A percentile compares a stretch with the other conserved stretches of the same genome.
These are phyloP conservation scores for Helobdella robusta DNA, from an alignment of 2,888 invertebrate species.

Conservation along the genomic window DNA sequence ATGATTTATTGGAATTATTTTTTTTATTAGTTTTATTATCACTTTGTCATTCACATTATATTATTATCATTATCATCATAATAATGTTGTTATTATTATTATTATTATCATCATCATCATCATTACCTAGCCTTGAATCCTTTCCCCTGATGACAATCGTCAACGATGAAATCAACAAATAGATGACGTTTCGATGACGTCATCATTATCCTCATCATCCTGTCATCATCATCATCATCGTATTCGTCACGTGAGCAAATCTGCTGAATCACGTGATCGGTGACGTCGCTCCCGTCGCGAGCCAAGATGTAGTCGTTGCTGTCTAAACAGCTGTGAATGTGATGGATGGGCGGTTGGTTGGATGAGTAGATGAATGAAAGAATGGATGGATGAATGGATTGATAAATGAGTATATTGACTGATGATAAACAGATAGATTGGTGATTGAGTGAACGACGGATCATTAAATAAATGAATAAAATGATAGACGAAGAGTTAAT, in stretches of 20 bases:
- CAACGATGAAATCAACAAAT: constrained; percentile 33
- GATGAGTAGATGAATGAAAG: no score
- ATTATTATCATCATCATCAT: neutral
- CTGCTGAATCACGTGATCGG: constrained; percentile 31
- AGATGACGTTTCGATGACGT: constrained; percentile 30
- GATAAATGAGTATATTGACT: no score
- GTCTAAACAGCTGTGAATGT: constrained; percentile 30
- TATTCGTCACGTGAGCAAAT: no score
- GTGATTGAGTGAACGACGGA: neutral
- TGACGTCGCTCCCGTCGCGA: constrained; percentile 31
- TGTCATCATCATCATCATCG: constrained; percentile 28
- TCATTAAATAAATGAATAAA: neutral
- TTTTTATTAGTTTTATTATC: no score
- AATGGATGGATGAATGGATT: no score
- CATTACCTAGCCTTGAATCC: constrained; percentile 34
- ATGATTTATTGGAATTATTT: no score
- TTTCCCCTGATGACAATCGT: constrained; percentile 32
- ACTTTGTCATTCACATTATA: no score
- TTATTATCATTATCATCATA: no score
- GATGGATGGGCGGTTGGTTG: neutral
- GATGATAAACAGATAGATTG: constrained; percentile 20
- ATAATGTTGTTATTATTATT: neutral
- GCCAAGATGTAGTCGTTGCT: constrained; percentile 33
- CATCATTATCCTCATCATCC: no score
- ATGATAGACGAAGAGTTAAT: neutral